Percentiles rank a stretch among this genome's conserved stretches.
Evolutionary conservation across 2,888 invertebrate species (phyloP).

Genomic region (Nymphalis urticae): DNA sequence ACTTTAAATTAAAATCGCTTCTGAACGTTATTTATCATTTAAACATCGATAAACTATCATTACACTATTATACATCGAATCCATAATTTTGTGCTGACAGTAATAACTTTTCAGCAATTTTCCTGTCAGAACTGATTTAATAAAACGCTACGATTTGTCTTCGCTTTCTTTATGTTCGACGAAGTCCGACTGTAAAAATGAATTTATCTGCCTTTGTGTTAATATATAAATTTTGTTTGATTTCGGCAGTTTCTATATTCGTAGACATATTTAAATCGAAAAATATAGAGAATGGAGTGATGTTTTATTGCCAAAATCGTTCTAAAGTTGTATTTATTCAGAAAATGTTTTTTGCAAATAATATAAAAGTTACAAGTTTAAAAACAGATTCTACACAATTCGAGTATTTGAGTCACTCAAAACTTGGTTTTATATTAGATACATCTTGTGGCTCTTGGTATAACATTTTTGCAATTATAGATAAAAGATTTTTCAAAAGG

Average conservation of each 20-base stretch:
- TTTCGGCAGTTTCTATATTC: constrained; percentile 45
- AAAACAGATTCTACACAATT: constrained; percentile 30
- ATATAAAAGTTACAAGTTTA: constrained; percentile 45
- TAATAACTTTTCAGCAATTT: constrained; percentile 53
- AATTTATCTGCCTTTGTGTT: constrained; percentile 19
- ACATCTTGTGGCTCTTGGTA: constrained; percentile 59
- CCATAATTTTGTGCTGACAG: constrained; percentile 53
- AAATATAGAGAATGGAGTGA: constrained; percentile 52
- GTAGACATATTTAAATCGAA: constrained; percentile 60
- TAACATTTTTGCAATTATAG: constrained; percentile 40
- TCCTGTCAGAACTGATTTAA: constrained; percentile 47
- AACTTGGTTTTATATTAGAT: constrained; percentile 58
- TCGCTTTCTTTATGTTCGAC: constrained; percentile 4
- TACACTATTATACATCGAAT: constrained; percentile 38
- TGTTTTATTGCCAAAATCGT: constrained; percentile 53
- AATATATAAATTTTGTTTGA: constrained; percentile 39
- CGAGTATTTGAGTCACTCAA: constrained; percentile 42
- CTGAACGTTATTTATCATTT: constrained; percentile 9
- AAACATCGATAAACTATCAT: constrained; percentile 13
- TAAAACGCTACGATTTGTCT: constrained; percentile 34
- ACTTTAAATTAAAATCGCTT: neutral
- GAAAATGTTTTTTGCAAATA: constrained; percentile 49
- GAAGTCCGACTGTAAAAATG: constrained; percentile 17
- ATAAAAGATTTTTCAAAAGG: constrained; percentile 47
- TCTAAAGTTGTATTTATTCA: constrained; percentile 44